Percentiles rank a stretch among this genome's conserved stretches.
These are phyloP conservation scores for Oxyteleia sp. DNA, from an alignment of 2,888 invertebrate species.

Conservation along the genomic window DNA sequence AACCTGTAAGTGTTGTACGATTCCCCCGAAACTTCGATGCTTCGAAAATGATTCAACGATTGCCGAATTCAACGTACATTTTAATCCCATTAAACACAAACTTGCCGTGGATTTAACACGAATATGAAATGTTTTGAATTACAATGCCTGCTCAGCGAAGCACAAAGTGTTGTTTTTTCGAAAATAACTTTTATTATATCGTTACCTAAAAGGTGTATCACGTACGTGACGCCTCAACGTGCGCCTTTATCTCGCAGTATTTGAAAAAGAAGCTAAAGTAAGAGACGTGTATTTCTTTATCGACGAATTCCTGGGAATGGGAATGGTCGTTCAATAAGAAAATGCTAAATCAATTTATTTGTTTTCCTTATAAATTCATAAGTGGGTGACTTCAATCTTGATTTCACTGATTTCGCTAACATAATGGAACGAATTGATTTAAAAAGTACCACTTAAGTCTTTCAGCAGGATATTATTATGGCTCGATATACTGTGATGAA, in stretches of 20 bases:
- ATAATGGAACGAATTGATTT: too few species aligned
- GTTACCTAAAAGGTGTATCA: constrained; percentile 65
- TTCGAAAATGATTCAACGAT: constrained; percentile 5
- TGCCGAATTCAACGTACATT: constrained; percentile 14
- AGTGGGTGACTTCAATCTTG: constrained; percentile 16
- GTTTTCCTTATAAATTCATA: constrained; percentile 38
- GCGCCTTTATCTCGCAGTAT: constrained; percentile 49
- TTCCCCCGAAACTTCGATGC: too few species aligned
- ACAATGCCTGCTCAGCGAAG: constrained; percentile 26
- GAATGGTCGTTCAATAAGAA: constrained; percentile 54
- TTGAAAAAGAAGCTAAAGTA: constrained; percentile 63
- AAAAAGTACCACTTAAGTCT: too few species aligned
- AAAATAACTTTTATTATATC: constrained; percentile 64
- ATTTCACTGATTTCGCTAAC: too few species aligned
- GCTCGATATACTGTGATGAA: too few species aligned
- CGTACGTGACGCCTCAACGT: constrained; percentile 61
- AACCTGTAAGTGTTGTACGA: too few species aligned
- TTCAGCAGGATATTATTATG: too few species aligned
- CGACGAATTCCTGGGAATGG: constrained; percentile 48
- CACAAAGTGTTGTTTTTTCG: constrained; percentile 24
- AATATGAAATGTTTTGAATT: constrained; percentile 50
- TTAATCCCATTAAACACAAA: constrained; percentile 44
- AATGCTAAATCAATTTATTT: constrained; percentile 52
- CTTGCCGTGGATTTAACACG: constrained; percentile 31
- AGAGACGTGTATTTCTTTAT: constrained; percentile 61